Evolutionary conservation across 2,888 invertebrate species (phyloP).

Genomic region (Anodontia alba): DNA sequence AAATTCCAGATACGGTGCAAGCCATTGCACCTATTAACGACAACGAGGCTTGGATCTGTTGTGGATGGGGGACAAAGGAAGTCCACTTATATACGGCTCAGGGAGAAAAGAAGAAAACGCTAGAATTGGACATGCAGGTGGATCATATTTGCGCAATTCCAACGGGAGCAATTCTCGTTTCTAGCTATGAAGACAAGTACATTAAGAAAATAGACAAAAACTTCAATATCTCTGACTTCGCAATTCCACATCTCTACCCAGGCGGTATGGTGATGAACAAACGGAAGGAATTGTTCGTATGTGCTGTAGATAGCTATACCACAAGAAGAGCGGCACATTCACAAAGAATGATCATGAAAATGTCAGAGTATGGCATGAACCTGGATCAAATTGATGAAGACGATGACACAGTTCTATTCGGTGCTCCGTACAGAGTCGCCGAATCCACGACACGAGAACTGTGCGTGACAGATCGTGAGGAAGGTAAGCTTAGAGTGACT

Average conservation of each 20-base stretch:
- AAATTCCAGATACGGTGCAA: conserved; percentile 63
- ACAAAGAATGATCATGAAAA: conserved; percentile 58
- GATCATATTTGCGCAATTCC: conserved; percentile 65
- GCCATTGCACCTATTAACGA: conserved; percentile 68
- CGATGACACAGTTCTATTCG: conserved; percentile 60
- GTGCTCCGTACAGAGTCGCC: conserved; percentile 65
- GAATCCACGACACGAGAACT: conserved; percentile 64
- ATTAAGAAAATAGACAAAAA: conserved; percentile 67
- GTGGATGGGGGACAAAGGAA: conserved; percentile 69
- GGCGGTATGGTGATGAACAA: conserved; percentile 68
- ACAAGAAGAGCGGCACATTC: conserved; percentile 61
- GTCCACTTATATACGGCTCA: conserved; percentile 59
- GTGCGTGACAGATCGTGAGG: conserved; percentile 66
- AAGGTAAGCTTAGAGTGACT: conserved; percentile 63
- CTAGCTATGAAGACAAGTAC: conserved; percentile 70
- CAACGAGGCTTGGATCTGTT: conserved; percentile 66
- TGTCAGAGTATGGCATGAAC: conserved; percentile 64
- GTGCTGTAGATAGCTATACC: conserved; percentile 69
- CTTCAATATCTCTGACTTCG: conserved; percentile 60
- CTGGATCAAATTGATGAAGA: conserved; percentile 68
- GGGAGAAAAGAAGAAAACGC: conserved; percentile 60
- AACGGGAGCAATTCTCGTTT: conserved; percentile 61
- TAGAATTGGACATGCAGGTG: conserved; percentile 64
- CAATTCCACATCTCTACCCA: conserved; percentile 62
- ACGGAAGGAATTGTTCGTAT: conserved; percentile 65